Evolutionary conservation across 23 tunicate species (phyloP), one percentile per base, ranked within the genome.

Genomic region (Styela plicata): DNA sequence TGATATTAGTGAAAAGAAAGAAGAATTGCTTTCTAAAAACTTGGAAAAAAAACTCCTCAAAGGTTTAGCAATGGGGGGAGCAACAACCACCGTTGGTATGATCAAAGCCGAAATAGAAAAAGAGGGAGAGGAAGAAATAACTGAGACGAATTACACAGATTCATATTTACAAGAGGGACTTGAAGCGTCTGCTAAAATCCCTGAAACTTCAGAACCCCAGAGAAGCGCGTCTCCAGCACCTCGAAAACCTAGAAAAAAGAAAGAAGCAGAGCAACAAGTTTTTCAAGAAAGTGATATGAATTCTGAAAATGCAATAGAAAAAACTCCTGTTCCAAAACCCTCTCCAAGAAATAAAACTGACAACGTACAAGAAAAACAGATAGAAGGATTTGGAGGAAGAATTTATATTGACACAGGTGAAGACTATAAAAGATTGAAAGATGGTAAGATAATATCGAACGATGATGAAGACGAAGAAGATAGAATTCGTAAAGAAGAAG

Each of bases 351-450:
- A 31, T 5, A 32, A 31, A 22, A 34, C 32, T 2, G 24, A 71
- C 2, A 71, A 5, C 5, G 35, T 21, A 22, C 77, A 71, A 22
- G 24, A 71, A 26, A 32, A 29, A 21, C 34, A 71, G 5, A 22
- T 26, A 71, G 77, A 71, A 71, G 77, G 77, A 71, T 71, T 71
- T 71, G 77, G 77, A 2, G 77, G 77, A n/a, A 71, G 34, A 71
- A 21, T 71, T 27, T 71, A 71, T 34, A 22, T 71, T 36, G 77
- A 71, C 17, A 71, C 77, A 20, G 77, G 77, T 5, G 77, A 71
- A 5, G 35, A 71, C 3, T 71, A 71, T 34, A 26, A 21, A 36
- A 33, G 77, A 30, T 20, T 30, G 32, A 27, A 34, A 21, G 77
- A 71, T 26, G 77, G 35, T 26, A 34, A 71, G 29, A 13, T 44